Evolutionary conservation across 2,888 invertebrate genomes (phyloP).

Genomic region (Drosophila hamatofila): DNA sequence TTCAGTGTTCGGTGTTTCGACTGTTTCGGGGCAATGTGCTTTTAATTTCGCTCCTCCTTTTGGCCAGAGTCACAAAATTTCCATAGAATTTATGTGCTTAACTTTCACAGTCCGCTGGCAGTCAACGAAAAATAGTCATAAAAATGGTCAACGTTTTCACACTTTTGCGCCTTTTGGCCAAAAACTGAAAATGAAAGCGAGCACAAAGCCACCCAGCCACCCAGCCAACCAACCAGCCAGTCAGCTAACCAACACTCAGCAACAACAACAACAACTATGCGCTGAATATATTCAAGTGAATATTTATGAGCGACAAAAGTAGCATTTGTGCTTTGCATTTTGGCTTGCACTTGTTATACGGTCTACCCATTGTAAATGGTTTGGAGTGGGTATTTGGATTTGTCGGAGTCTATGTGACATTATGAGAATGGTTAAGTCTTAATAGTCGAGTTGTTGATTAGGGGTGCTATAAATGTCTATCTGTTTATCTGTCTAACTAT

Average conservation of each 20-base stretch:
- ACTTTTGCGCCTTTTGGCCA: slow-evolving; percentile 71
- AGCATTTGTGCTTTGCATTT: slow-evolving; percentile 78
- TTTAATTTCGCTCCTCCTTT: slow-evolving; percentile 59
- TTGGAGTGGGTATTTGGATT: neutral
- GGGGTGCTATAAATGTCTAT: neutral
- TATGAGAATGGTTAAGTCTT: too few relatives aligned
- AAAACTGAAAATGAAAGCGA: slow-evolving; percentile 66
- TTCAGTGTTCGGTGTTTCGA: slow-evolving; percentile 14
- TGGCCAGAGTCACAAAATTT: slow-evolving; percentile 31
- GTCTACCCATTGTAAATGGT: neutral
- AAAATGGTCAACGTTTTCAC: slow-evolving; percentile 74
- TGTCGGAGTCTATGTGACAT: neutral
- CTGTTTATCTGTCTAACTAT: neutral
- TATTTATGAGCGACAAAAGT: slow-evolving; percentile 83
- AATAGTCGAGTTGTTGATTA: neutral
- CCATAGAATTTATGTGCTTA: slow-evolving; percentile 76
- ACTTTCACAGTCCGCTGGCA: slow-evolving; percentile 71
- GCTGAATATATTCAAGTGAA: slow-evolving; percentile 77
- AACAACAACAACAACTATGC: slow-evolving; percentile 9
- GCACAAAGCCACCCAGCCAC: slow-evolving; percentile 20
- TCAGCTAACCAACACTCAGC: slow-evolving; percentile 8
- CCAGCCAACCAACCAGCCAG: neutral
- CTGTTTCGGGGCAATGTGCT: slow-evolving; percentile 62
- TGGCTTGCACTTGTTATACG: slow-evolving; percentile 28
- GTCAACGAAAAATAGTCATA: slow-evolving; percentile 68